These are phyloP conservation scores for Xyrauchen texanus DNA, from an alignment of 2,113 vertebrate species.

Conservation along the genomic window DNA sequence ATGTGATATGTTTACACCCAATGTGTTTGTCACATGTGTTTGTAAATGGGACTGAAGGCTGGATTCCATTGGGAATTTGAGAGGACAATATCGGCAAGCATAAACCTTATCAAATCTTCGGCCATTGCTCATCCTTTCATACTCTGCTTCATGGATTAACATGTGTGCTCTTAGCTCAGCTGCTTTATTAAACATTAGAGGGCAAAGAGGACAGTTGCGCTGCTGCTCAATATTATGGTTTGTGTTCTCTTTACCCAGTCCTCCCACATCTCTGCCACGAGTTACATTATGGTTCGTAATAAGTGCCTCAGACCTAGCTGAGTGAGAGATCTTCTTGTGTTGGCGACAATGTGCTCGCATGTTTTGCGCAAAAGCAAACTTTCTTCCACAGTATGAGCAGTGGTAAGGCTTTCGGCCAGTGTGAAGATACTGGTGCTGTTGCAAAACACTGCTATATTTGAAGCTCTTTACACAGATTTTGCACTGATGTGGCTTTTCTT, in stretches of 20 bases:
- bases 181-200: constrained; percentile 60
- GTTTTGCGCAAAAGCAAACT: constrained; percentile 77
- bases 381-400: constrained; percentile 71
- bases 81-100: constrained; percentile 69
- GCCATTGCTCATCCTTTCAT: constrained; percentile 62
- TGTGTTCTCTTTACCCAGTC: constrained; percentile 64
- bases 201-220: constrained; percentile 73
- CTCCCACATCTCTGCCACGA: constrained; percentile 6
- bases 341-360: constrained; percentile 77
- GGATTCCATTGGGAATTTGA: constrained; percentile 64
- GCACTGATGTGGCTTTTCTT: constrained; percentile 72
- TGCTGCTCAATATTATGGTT: constrained; percentile 56
- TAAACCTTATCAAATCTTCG: constrained; percentile 52
- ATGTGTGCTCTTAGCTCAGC: constrained; percentile 73
- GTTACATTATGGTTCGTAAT: constrained; percentile 41
- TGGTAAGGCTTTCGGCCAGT: constrained; percentile 78
- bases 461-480: constrained; percentile 79
- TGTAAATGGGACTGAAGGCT: constrained; percentile 66
- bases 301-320: constrained; percentile 46
- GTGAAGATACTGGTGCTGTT: constrained; percentile 83
- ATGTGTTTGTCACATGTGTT: constrained; percentile 57
- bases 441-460: constrained; percentile 82
- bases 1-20: constrained; percentile 13
- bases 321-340: constrained; percentile 62
- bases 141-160: constrained; percentile 72